Percentiles rank a stretch among this genome's conserved stretches.
These are phyloP conservation scores for Trichonephila clavata DNA, from an alignment of 1,140 invertebrate genomes.

Conservation along the genomic window DNA sequence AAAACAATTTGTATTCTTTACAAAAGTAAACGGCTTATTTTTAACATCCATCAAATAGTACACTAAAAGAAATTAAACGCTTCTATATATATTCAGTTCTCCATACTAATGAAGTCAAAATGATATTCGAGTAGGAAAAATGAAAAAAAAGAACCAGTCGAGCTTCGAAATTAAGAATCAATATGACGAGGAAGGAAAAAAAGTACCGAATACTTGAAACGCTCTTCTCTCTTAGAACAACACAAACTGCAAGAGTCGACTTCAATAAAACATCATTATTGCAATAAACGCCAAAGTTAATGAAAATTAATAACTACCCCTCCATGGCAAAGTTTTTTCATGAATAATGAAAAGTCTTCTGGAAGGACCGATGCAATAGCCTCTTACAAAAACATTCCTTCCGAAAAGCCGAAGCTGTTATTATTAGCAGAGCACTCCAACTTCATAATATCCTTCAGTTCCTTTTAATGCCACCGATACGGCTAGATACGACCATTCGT, in stretches of 20 bases:
- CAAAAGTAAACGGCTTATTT: too few relatives aligned
- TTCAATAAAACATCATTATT: conserved; percentile 63
- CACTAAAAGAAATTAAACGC: too few relatives aligned
- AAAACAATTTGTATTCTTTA: too few relatives aligned
- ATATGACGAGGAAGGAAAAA: neutral
- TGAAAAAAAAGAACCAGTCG: neutral
- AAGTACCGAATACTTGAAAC: neutral
- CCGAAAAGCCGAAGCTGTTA: conserved; percentile 50
- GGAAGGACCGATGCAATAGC: conserved; percentile 4
- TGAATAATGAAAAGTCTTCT: conserved; percentile 33
- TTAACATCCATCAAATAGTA: too few relatives aligned
- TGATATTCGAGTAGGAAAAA: neutral
- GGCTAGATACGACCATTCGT: conserved; percentile 31
- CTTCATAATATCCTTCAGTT: conserved; percentile 52
- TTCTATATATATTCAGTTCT: too few relatives aligned
- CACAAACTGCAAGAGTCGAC: neutral
- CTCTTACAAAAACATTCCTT: conserved; percentile 55
- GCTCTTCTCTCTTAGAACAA: conserved; percentile 9
- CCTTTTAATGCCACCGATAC: conserved; percentile 48
- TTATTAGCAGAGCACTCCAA: conserved; percentile 58
- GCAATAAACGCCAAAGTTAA: conserved; percentile 60
- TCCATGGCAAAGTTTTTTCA: conserved; percentile 15
- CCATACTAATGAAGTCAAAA: too few relatives aligned
- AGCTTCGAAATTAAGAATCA: conserved; percentile 20
- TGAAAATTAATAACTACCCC: conserved; percentile 58